Evolutionary conservation across 2,797 vertebrate species (phyloP), one percentile per base, ranked within the genome.

Genomic region (Ctenosaura bakeri): DNA sequence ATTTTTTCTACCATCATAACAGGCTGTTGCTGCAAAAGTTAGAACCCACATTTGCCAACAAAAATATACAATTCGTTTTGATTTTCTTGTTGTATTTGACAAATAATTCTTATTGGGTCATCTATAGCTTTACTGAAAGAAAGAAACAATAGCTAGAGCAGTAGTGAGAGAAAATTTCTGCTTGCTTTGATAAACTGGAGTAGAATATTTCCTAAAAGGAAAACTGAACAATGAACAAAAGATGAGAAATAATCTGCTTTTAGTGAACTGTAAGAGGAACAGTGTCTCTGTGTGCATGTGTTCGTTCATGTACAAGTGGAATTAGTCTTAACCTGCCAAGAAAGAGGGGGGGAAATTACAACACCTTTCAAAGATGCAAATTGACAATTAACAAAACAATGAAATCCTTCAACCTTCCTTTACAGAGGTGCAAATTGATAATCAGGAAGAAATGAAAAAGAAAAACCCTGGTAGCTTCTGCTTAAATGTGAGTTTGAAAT

Each of bases 381-480:
- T 97, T 97, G 96, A 97, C 96, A 97, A 97, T 97, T 98, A 98
- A 94, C 96, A 95, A 97, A 97, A 98, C 97, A 97, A 98, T 97
- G 91, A 96, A 96, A 95, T 95, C 94, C 92, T 95, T 92, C 46
- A 85, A 94, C 90, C 91, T 96, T 94, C 85, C 91, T 95, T 96
- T 89, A 86, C 95, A 80, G 97, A 98, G 97, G 97, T 98, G 97
- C 95, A 97, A 98, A 98, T 98, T 97, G 95, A 93, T 96, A 95
- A 96, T 96, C 95, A 96, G 92, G 86, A 89, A 94, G 95, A 92
- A 95, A 73, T 89, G 94, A 94, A 95, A 64, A 73, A 71, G 9
- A 20, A n/a, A 96, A 96, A 90, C 87, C 42, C 42, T 89, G 86
- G 86, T 94, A 91, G 89, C 91, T 97, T 95, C 94, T 95, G 76